A percentile compares a stretch with the other conserved stretches of the same genome.
Conservation (phyloP, 1,140 invertebrate genomes). For the Scaptomyza montana region DNA sequence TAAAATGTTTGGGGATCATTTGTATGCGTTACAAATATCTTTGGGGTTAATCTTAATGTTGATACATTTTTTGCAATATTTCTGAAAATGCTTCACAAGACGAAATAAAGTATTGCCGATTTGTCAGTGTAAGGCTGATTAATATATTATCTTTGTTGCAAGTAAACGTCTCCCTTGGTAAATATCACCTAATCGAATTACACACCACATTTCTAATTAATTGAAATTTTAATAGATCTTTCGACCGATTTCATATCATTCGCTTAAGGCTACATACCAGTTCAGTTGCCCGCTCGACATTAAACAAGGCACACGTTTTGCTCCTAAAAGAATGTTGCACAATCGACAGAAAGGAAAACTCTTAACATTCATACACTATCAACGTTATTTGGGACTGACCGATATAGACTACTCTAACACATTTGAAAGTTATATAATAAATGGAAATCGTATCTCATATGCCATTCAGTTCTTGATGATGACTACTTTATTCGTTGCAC, state of each 20-base stretch:
- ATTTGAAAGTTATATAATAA: background rate
- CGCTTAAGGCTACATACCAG: background rate
- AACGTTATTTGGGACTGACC: slow-evolving; percentile 37
- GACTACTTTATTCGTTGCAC: background rate
- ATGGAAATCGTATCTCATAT: slow-evolving; percentile 2
- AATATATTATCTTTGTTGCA: too few species aligned
- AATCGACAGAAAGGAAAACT: background rate
- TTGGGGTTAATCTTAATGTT: too few species aligned
- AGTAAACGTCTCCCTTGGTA: too few species aligned
- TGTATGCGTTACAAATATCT: too few species aligned
- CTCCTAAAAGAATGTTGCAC: background rate
- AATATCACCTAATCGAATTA: too few species aligned
- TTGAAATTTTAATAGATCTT: background rate
- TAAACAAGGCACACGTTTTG: background rate
- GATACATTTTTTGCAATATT: too few species aligned
- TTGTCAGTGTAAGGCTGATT: too few species aligned
- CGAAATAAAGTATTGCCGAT: too few species aligned
- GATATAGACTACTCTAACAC: slow-evolving; percentile 23
- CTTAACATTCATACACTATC: slow-evolving; percentile 29
- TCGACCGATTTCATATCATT: background rate
- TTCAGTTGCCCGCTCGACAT: background rate
- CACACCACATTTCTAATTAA: slow-evolving; percentile 2
- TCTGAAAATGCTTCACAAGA: too few species aligned
- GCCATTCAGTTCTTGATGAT: background rate
- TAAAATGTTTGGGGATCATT: too few species aligned